Evolutionary conservation across 2,113 vertebrate genomes (phyloP).

Genomic region (Protomyctophum bolini): DNA sequence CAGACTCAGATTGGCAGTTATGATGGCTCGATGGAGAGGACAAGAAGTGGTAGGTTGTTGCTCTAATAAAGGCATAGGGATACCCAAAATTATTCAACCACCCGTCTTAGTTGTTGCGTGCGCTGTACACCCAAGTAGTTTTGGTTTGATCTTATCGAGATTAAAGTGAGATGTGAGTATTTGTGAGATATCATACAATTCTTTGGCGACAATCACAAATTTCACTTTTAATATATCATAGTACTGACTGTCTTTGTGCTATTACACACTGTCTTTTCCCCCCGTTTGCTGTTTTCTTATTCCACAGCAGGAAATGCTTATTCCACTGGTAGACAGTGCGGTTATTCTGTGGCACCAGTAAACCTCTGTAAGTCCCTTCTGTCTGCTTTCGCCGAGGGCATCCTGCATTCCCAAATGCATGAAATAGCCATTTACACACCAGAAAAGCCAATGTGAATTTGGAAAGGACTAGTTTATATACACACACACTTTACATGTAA

Average conservation of each 20-base stretch:
- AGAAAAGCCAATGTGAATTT: conserved; percentile 52
- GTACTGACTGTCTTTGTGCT: conserved; percentile 43
- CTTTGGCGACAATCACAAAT: neutral
- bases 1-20: too few relatives aligned
- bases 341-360: conserved; percentile 82
- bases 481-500: neutral
- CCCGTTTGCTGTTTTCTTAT: conserved; percentile 70
- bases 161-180: neutral
- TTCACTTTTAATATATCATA: conserved; percentile 23
- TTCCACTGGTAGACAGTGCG: conserved; percentile 81
- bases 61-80: too few relatives aligned
- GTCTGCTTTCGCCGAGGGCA: conserved; percentile 79
- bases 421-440: conserved; percentile 66
- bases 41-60: too few relatives aligned
- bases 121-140: neutral
- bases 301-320: conserved; percentile 83
- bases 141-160: conserved; percentile 20
- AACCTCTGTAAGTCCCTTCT: conserved; percentile 82
- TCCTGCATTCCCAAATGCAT: conserved; percentile 78
- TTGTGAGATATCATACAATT: neutral
- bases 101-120: neutral
- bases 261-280: conserved; percentile 67
- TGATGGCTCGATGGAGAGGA: too few relatives aligned
- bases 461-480: conserved; percentile 25
- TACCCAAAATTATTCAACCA: too few relatives aligned